These are phyloP conservation scores for Fratercula arctica DNA, from an alignment of 2,797 vertebrate genomes.

Conservation along the genomic window DNA sequence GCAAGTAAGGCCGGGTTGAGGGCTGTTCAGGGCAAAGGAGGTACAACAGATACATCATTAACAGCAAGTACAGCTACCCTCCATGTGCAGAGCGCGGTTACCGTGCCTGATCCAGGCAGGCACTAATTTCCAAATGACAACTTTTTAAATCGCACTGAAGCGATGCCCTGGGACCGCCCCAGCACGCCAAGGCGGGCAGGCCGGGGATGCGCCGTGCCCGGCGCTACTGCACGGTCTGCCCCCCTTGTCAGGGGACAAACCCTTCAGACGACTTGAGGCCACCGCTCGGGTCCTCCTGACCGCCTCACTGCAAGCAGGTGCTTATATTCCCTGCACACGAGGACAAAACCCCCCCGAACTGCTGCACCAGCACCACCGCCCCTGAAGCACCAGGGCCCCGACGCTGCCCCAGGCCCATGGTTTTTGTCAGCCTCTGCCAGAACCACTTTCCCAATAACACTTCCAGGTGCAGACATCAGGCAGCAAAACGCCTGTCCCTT, in stretches of 20 bases:
- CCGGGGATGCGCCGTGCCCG: rapidly evolving
- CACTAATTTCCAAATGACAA: rapidly evolving
- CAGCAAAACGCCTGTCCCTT: background rate
- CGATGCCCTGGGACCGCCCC: rapidly evolving
- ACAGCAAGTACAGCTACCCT: rapidly evolving
- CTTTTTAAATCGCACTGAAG: rapidly evolving
- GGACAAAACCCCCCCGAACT: rapidly evolving
- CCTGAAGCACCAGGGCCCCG: background rate
- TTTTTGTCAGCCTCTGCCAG: background rate
- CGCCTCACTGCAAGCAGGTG: rapidly evolving
- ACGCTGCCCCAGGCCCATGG: rapidly evolving
- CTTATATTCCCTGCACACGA: rapidly evolving
- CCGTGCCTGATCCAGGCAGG: rapidly evolving
- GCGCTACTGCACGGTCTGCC: rapidly evolving
- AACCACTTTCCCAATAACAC: background rate
- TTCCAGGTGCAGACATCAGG: background rate
- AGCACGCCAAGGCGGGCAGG: rapidly evolving
- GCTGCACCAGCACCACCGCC: background rate
- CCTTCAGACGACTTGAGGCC: rapidly evolving
- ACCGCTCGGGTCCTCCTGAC: rapidly evolving
- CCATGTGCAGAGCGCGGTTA: rapidly evolving
- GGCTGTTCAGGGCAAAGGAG: background rate
- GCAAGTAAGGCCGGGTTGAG: background rate
- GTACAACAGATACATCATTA: rapidly evolving
- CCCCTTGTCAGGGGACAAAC: background rate